A percentile compares a stretch with the other conserved stretches of the same genome.
These are phyloP conservation scores for Acleris cristana DNA, from an alignment of 2,888 invertebrate genomes.

Conservation along the genomic window DNA sequence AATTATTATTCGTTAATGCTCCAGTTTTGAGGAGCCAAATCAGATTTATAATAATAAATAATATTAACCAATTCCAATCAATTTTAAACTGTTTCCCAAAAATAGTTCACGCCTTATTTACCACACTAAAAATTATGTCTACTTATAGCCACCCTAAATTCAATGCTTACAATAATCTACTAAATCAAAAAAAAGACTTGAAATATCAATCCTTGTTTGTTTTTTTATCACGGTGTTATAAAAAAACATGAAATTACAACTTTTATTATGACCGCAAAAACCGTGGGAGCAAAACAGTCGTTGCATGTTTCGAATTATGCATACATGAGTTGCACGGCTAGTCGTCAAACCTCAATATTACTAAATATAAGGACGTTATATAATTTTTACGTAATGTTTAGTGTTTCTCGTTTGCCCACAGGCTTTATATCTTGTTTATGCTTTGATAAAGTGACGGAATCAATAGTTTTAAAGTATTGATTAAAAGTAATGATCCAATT, in stretches of 20 bases:
- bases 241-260: background rate
- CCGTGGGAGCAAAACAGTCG: slow-evolving; percentile 26
- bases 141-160: too few species aligned
- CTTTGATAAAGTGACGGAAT: slow-evolving; percentile 14
- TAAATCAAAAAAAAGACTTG: too few species aligned
- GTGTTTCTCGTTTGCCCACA: slow-evolving; percentile 23
- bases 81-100: too few species aligned
- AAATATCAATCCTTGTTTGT: too few species aligned
- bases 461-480: background rate
- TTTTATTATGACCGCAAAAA: slow-evolving; percentile 7
- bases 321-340: slow-evolving; percentile 27
- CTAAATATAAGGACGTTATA: slow-evolving; percentile 45
- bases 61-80: too few species aligned
- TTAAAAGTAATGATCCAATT: background rate
- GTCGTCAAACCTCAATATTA: slow-evolving; percentile 54
- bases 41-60: too few species aligned
- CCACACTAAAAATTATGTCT: too few species aligned
- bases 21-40: too few species aligned
- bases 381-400: slow-evolving; percentile 54
- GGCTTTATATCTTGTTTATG: slow-evolving; percentile 19
- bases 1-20: too few species aligned
- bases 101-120: too few species aligned
- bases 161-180: too few species aligned
- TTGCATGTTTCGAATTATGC: slow-evolving; percentile 21
- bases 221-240: background rate